Conservation (phyloP, 2,113 vertebrate species). For the Puntigrus tetrazona region DNA sequence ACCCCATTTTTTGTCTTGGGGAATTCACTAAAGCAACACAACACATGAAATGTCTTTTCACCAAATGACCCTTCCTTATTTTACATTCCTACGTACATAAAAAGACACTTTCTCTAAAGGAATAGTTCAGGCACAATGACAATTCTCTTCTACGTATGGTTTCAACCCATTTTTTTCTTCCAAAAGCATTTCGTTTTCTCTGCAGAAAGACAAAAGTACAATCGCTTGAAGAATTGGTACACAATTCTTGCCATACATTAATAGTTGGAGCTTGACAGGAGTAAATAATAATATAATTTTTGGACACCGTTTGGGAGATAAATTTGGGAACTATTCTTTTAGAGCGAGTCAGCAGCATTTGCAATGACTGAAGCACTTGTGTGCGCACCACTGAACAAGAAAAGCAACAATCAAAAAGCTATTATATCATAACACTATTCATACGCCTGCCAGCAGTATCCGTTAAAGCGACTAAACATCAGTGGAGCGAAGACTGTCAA, state of each 20-base stretch:
- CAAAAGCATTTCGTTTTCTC: not conserved
- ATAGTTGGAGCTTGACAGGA: not conserved
- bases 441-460: not conserved
- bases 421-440: constrained; percentile 34
- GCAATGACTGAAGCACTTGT: constrained; percentile 7
- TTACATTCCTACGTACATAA: constrained; percentile 14
- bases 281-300: not conserved
- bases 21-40: not conserved
- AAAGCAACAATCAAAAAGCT: constrained; percentile 4
- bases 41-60: not conserved
- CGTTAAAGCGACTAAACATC: constrained; percentile 68
- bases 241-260: not conserved
- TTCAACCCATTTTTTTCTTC: not conserved
- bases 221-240: not conserved
- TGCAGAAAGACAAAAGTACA: not conserved
- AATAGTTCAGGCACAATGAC: not conserved
- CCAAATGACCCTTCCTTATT: not conserved
- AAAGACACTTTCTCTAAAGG: not conserved
- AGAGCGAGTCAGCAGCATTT: not conserved
- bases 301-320: not conserved
- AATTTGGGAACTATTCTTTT: not conserved
- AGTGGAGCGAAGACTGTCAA: constrained; percentile 75
- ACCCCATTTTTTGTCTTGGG: not conserved
- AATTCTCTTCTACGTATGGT: not conserved
- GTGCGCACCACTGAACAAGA: not conserved